Conservation (phyloP, 2,888 invertebrate species). For the Yponomeuta plumbellus region DNA sequence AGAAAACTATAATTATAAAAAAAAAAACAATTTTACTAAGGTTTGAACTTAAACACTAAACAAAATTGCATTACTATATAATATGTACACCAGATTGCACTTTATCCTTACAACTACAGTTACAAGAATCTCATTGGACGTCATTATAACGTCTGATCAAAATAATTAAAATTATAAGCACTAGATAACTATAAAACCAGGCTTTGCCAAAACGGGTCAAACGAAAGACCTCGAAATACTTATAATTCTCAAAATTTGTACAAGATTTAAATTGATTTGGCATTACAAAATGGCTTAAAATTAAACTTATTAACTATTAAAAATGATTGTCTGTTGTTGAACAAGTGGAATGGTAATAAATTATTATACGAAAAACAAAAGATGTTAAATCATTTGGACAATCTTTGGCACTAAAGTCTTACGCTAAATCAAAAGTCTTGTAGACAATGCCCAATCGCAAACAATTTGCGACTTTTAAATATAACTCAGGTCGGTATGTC, state of each 20-base stretch:
- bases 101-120: constrained; percentile 15
- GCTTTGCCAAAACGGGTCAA: constrained; percentile 5
- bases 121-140: constrained; percentile 47
- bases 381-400: constrained; percentile 63
- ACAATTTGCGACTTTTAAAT: constrained; percentile 18
- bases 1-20: constrained; percentile 25
- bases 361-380: constrained; percentile 11
- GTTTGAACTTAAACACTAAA: constrained; percentile 39
- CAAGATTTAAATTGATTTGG: constrained; percentile 21
- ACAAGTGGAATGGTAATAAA: constrained; percentile 59
- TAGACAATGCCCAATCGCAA: constrained; percentile 23
- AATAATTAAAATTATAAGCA: not conserved
- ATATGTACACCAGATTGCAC: constrained; percentile 40
- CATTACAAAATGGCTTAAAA: constrained; percentile 8
- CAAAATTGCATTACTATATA: constrained; percentile 43
- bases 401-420: constrained; percentile 74
- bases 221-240: not conserved
- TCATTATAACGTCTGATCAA: constrained; percentile 27
- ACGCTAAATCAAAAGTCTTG: constrained; percentile 48
- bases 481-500: constrained; percentile 6
- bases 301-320: constrained; percentile 7
- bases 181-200: not conserved
- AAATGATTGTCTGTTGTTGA: constrained; percentile 27
- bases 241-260: constrained; percentile 26
- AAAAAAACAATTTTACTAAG: constrained; percentile 23